phyloP scores from a whole-genome alignment of 2,113 vertebrate species.

The Epinephelus lanceolatus region DNA sequence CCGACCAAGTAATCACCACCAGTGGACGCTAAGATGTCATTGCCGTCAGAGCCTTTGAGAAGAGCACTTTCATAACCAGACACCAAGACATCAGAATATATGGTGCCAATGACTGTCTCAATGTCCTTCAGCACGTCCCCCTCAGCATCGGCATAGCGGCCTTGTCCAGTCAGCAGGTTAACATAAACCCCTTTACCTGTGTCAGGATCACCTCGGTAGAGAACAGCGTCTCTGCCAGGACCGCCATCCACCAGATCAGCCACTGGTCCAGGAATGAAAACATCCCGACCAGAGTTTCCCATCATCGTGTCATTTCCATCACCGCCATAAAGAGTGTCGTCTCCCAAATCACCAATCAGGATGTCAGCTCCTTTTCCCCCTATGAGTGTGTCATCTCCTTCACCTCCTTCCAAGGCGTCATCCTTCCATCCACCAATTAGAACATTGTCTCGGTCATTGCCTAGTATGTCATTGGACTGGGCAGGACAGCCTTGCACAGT shows the following conservation, averaged over 20 bases:
- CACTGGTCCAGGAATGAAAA: slow-evolving; percentile 71
- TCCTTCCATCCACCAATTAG: slow-evolving; percentile 61
- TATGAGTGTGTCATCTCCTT: slow-evolving; percentile 67
- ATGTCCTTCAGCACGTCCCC: slow-evolving; percentile 72
- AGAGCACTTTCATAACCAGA: slow-evolving; percentile 64
- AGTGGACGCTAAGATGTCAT: slow-evolving; percentile 65
- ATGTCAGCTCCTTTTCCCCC: slow-evolving; percentile 68
- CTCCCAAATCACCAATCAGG: slow-evolving; percentile 59
- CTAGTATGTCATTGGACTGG: slow-evolving; percentile 60
- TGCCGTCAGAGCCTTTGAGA: slow-evolving; percentile 69
- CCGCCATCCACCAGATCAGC: slow-evolving; percentile 67
- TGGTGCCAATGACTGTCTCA: slow-evolving; percentile 68
- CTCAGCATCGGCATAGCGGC: slow-evolving; percentile 58
- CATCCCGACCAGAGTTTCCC: slow-evolving; percentile 57
- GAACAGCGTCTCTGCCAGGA: slow-evolving; percentile 66
- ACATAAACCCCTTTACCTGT: slow-evolving; percentile 68
- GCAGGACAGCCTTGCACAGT: slow-evolving; percentile 64
- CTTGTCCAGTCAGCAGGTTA: slow-evolving; percentile 63
- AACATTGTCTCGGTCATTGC: slow-evolving; percentile 53
- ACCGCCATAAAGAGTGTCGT: slow-evolving; percentile 71
- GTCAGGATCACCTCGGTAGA: slow-evolving; percentile 61
- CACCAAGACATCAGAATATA: slow-evolving; percentile 66
- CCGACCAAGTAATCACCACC: slow-evolving; percentile 69
- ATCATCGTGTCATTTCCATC: slow-evolving; percentile 69
- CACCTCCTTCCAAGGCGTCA: slow-evolving; percentile 60